Evolutionary conservation across 2,113 vertebrate species (phyloP), one percentile per base, ranked within the genome.

Genomic region (Corythoichthys intestinalis): DNA sequence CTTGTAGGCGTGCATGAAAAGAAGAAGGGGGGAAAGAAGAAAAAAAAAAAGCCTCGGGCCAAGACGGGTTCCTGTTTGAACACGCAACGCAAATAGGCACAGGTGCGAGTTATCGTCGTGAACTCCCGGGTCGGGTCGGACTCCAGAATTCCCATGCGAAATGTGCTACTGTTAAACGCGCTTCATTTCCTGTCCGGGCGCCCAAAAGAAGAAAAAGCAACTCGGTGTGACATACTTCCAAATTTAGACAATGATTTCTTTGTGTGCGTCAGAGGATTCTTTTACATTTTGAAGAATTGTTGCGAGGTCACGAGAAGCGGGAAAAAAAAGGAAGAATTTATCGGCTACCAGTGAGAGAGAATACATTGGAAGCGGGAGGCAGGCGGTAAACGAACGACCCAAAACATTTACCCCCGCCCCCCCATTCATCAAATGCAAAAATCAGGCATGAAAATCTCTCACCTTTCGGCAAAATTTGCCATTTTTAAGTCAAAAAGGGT

Each of bases 11-110:
- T 44, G 41, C 41, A 7, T 5, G 41, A 5, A 8, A 8, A 8
- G 9, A 8, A 8, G 41, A 4, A 8, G 41, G 41, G 6, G 41
- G 41, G 41, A 3, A 8, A 41, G 39, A 7, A 41, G 39, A 62
- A n/a, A 13, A 34, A 28, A 35, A 35, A 11, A 10, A 56, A 14
- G n/a, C 61, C 13, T 34, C 41, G 17, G 61, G 61, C 12, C 11
- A 20, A 1, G 44, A 61, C 2, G n/a, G n/a, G 38, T 44, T 28
- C 61, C 44, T 47, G 41, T 62, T 62, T 37, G 34, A 41, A 41
- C 60, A 62, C n/a, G 60, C 61, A 12, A 62, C 9, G 39, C 60
- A 63, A 63, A 63, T 63, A 47, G 61, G 44, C 44, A 47, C 20
- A 47, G 41, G 12, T 15, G 20, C 20, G 28, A 47, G 14, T 47